A percentile compares a stretch with the other conserved stretches of the same genome.
Conservation (phyloP, 2,113 vertebrate genomes). For the Microcebus murinus region DNA sequence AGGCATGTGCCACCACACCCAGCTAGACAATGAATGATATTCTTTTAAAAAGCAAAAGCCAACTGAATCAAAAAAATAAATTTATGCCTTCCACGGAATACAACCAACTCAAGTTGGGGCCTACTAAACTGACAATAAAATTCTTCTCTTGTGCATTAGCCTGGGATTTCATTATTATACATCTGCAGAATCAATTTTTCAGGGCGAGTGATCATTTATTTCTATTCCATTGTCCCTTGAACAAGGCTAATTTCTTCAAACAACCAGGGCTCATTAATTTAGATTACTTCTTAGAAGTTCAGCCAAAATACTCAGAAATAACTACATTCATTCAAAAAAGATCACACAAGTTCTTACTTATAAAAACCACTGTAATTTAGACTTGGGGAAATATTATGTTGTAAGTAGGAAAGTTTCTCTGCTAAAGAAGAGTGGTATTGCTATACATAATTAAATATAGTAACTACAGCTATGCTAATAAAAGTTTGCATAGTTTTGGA, state of each 20-base stretch:
- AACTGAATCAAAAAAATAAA: background rate
- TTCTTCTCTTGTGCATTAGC: background rate
- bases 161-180: slow-evolving; percentile 13
- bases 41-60: background rate
- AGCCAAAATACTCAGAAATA: slow-evolving; percentile 40
- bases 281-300: slow-evolving; percentile 32
- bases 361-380: background rate
- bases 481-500: background rate
- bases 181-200: slow-evolving; percentile 39
- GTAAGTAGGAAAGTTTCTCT: background rate
- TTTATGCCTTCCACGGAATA: background rate
- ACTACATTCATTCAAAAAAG: slow-evolving; percentile 9
- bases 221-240: slow-evolving; percentile 20
- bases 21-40: background rate
- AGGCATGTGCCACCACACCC: no score
- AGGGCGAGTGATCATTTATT: slow-evolving; percentile 29
- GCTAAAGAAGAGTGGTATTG: background rate
- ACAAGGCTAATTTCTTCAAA: slow-evolving; percentile 56
- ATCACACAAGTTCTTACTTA: background rate
- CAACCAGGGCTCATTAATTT: slow-evolving; percentile 58
- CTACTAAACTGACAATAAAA: background rate
- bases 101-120: background rate
- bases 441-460: background rate
- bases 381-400: background rate
- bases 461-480: background rate